Evolutionary conservation across 2,888 invertebrate species (phyloP).

Genomic region (Caenorhabditis imperialis): DNA sequence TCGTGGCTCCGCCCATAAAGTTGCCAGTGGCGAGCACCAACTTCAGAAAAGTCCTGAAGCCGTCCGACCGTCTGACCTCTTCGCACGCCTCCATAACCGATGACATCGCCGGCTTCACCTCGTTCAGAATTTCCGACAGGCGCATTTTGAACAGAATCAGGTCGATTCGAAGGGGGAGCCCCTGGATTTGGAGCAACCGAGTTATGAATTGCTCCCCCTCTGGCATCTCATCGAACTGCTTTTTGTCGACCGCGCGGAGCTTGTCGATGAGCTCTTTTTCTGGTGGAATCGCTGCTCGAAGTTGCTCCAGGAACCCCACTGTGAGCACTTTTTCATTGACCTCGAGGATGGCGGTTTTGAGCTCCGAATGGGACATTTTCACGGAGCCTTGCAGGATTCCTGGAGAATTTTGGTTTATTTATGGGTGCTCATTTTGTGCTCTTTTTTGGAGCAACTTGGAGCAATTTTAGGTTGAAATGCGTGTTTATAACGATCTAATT

Average conservation of each 20-base stretch:
- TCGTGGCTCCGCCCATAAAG: slow-evolving; percentile 95
- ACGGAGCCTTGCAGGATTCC: slow-evolving; percentile 81
- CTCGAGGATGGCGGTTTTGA: slow-evolving; percentile 85
- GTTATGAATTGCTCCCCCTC: slow-evolving; percentile 96
- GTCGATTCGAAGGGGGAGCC: slow-evolving; percentile 84
- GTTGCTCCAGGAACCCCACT: slow-evolving; percentile 89
- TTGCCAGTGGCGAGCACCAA: slow-evolving; percentile 92
- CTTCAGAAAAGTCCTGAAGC: slow-evolving; percentile 91
- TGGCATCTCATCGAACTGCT: slow-evolving; percentile 80
- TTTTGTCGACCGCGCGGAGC: slow-evolving; percentile 81
- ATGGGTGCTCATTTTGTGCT: background rate
- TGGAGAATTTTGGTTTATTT: slow-evolving; percentile 59
- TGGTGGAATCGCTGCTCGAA: slow-evolving; percentile 92
- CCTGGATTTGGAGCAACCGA: slow-evolving; percentile 81
- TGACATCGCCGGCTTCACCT: slow-evolving; percentile 92
- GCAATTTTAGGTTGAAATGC: too few species aligned
- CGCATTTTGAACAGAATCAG: slow-evolving; percentile 91
- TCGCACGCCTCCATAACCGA: slow-evolving; percentile 92
- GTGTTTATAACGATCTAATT: too few species aligned
- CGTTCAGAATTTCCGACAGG: slow-evolving; percentile 88
- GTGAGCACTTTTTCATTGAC: slow-evolving; percentile 81
- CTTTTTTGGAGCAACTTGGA: too few species aligned
- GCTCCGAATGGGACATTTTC: slow-evolving; percentile 80
- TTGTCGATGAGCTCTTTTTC: slow-evolving; percentile 88
- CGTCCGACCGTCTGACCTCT: slow-evolving; percentile 80